Percentiles rank a stretch among this genome's conserved stretches.
These are phyloP conservation scores for Cheilosia impressa DNA, from an alignment of 2,888 invertebrate species.

Conservation along the genomic window DNA sequence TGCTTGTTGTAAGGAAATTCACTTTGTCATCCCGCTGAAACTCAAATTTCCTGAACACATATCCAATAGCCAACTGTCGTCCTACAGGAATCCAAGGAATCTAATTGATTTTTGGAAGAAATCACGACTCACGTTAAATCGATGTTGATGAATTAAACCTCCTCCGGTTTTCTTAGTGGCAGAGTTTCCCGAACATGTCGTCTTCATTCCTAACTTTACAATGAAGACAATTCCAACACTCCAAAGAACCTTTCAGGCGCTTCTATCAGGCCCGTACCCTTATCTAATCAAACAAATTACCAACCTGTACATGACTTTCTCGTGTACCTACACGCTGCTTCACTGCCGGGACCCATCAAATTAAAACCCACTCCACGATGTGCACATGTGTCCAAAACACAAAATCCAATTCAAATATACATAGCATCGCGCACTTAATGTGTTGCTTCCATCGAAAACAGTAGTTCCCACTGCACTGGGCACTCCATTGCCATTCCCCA, in stretches of 20 bases:
- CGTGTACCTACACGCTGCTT: slow-evolving; percentile 14
- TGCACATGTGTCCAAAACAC: slow-evolving; percentile 54
- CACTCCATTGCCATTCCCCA: background rate
- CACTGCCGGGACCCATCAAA: slow-evolving; percentile 21
- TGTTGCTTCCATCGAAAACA: slow-evolving; percentile 38
- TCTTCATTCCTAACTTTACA: no score
- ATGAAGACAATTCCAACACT: background rate
- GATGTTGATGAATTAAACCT: no score
- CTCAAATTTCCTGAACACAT: no score
- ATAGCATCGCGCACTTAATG: slow-evolving; percentile 42
- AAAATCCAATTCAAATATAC: slow-evolving; percentile 55
- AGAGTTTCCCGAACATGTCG: no score
- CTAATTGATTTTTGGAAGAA: no score
- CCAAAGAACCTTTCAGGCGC: background rate
- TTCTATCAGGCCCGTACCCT: background rate
- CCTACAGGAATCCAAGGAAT: no score
- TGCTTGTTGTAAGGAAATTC: no score
- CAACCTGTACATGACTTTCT: slow-evolving; percentile 51
- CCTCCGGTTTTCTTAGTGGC: no score
- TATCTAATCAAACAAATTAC: slow-evolving; percentile 30
- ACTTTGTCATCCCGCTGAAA: no score
- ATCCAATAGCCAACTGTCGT: no score
- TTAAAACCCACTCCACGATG: slow-evolving; percentile 54
- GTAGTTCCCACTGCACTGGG: slow-evolving; percentile 23
- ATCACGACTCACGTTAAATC: no score